Evolutionary conservation across 2,797 vertebrate genomes (phyloP), one percentile per base, ranked within the genome.

Genomic region (Aphelocoma californica): DNA sequence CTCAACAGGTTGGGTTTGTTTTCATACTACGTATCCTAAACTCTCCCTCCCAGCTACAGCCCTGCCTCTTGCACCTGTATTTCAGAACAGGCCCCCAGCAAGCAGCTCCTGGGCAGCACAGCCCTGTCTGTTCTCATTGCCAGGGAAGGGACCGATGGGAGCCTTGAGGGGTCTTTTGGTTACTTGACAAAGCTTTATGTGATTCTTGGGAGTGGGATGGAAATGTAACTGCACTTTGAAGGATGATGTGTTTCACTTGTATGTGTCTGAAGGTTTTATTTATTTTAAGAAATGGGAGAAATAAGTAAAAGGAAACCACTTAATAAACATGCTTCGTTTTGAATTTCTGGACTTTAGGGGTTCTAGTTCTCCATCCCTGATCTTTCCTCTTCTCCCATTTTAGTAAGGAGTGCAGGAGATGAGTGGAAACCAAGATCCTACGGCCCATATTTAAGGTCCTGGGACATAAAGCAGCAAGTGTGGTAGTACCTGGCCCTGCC

Each of bases 241-340:
- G 90, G 94, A 91, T 86, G 88, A 81, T 58, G 86, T 81, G 84
- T 86, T 94, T 96, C 91, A 87, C 80, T 47, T 89, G 90, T 95
- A 86, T 21, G 81, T 88, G 93, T 95, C 91, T 87, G 96, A 96
- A 93, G 92, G 81, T 94, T 96, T 97, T 97, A 97, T 97, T 97
- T 97, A 97, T 97, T 97, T 94, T 8, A 89, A 93, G 81, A 90
- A 88, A 87, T 34, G 92, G 94, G 93, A 96, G 79, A 94, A 92
- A 75, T 72, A 88, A 93, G 83, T 91, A 88, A 95, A 93, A 95
- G 92, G 80, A 90, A 82, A 96, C 94, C 86, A 94, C 88, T 95
- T 96, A 95, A 94, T 87, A 94, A 96, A 95, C 12, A 66, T 85
- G 81, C 87, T 94, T 95, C 3, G 3, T 94, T 96, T 88, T 93